Percentiles rank a stretch among this genome's conserved stretches.
phyloP scores from a whole-genome alignment of 2,797 vertebrate species.

The Sternotherus odoratus region DNA sequence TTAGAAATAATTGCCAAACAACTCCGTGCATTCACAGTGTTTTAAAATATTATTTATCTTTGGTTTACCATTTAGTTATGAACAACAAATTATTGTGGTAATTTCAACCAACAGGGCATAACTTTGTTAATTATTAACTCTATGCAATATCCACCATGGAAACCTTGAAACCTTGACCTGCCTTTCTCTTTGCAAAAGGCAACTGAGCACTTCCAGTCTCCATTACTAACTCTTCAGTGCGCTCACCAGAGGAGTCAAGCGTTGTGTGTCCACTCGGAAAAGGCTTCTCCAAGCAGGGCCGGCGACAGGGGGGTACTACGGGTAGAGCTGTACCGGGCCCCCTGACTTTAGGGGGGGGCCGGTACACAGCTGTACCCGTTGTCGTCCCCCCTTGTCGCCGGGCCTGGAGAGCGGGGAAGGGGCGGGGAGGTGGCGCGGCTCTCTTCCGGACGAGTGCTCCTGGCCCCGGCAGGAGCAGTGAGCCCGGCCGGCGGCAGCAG shows the following conservation, averaged over 20 bases:
- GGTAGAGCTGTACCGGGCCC: too few species aligned
- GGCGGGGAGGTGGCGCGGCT: too few species aligned
- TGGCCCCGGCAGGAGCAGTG: too few species aligned
- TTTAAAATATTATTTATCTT: conserved; percentile 1
- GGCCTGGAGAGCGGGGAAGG: too few species aligned
- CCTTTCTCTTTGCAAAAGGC: background rate
- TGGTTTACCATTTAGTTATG: background rate
- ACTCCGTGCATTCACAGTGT: background rate
- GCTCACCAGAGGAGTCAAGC: background rate
- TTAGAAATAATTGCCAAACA: background rate
- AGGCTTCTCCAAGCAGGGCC: background rate
- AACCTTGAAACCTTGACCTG: background rate
- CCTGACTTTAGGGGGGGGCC: too few species aligned
- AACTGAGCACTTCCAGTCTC: background rate
- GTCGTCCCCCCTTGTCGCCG: too few species aligned
- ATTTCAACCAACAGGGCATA: background rate
- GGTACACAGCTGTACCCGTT: too few species aligned
- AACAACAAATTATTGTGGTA: background rate
- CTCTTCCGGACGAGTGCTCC: too few species aligned
- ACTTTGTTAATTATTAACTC: background rate
- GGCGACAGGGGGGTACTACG: too few species aligned
- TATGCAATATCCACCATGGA: background rate
- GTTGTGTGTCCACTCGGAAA: background rate
- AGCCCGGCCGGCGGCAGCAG: too few species aligned
- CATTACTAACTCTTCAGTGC: background rate